These are phyloP conservation scores for Boloria selene DNA, from an alignment of 2,888 invertebrate genomes.

Conservation along the genomic window DNA sequence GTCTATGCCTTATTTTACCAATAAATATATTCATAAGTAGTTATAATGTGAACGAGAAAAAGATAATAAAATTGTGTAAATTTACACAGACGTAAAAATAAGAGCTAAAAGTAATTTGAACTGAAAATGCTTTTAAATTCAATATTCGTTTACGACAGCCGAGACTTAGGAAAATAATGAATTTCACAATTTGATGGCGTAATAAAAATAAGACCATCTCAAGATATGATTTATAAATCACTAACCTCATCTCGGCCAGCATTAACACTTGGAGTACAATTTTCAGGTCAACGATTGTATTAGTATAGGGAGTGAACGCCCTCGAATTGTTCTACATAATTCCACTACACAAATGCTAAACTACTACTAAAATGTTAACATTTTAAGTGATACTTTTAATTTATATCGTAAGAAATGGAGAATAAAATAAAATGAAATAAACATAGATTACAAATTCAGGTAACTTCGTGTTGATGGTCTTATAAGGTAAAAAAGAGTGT, in stretches of 20 bases:
- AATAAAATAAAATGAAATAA: too few species aligned
- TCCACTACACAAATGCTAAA: background rate
- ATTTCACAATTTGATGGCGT: constrained; percentile 16
- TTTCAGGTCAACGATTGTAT: constrained; percentile 20
- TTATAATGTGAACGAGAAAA: too few species aligned
- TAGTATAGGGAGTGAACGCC: constrained; percentile 6
- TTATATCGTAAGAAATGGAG: too few species aligned
- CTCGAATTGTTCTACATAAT: background rate
- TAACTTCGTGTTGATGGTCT: too few species aligned
- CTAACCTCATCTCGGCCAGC: constrained; percentile 3
- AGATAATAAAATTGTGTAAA: background rate
- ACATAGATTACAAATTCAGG: too few species aligned
- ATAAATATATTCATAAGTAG: too few species aligned
- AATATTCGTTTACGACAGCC: constrained; percentile 14
- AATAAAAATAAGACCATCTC: constrained; percentile 10
- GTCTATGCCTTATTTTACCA: too few species aligned
- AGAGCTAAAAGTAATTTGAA: constrained; percentile 4
- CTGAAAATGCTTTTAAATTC: constrained; percentile 5
- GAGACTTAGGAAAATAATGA: constrained; percentile 15
- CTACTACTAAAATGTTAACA: too few species aligned
- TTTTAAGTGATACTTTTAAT: too few species aligned
- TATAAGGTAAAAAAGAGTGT: too few species aligned
- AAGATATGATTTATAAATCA: constrained; percentile 1
- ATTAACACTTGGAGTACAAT: constrained; percentile 9
- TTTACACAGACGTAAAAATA: background rate